A percentile compares a stretch with the other conserved stretches of the same genome.
phyloP scores from a whole-genome alignment of 1,140 invertebrate species.

The Tyrophagus putrescentiae region DNA sequence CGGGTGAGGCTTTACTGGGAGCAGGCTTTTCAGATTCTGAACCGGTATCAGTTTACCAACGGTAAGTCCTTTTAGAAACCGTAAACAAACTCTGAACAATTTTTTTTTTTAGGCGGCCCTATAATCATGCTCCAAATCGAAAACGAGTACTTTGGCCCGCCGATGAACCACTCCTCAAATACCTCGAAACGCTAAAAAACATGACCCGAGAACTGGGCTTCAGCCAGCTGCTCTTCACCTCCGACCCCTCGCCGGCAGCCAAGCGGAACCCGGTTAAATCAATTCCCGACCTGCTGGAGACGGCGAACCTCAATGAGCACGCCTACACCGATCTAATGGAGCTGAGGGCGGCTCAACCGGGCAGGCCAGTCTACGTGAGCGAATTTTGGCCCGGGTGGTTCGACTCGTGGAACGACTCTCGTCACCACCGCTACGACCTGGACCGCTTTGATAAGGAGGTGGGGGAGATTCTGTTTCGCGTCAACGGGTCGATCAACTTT shows the following conservation, averaged over 20 bases:
- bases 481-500: conserved; percentile 31
- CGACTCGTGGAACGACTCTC: conserved; percentile 29
- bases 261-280: conserved; percentile 1
- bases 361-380: conserved; percentile 32
- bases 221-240: conserved; percentile 3
- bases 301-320: conserved; percentile 8
- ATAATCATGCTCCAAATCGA: conserved; percentile 33
- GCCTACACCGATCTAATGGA: background rate
- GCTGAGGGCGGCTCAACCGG: conserved; percentile 20
- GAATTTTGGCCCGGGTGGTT: conserved; percentile 35
- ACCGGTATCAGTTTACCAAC: conserved; percentile 7
- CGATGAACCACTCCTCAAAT: background rate
- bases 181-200: background rate
- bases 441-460: conserved; percentile 21
- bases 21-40: background rate
- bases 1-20: conserved; percentile 19
- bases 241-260: background rate
- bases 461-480: conserved; percentile 28
- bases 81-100: too few relatives aligned
- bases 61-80: too few relatives aligned
- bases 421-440: conserved; percentile 24
- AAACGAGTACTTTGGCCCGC: conserved; percentile 25
- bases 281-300: background rate
- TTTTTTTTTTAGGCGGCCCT: conserved; percentile 36
- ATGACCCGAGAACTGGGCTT: background rate